A percentile compares a stretch with the other conserved stretches of the same genome.
Evolutionary conservation across 2,888 invertebrate species (phyloP).

Genomic region (Sceliomorpha sp.): DNA sequence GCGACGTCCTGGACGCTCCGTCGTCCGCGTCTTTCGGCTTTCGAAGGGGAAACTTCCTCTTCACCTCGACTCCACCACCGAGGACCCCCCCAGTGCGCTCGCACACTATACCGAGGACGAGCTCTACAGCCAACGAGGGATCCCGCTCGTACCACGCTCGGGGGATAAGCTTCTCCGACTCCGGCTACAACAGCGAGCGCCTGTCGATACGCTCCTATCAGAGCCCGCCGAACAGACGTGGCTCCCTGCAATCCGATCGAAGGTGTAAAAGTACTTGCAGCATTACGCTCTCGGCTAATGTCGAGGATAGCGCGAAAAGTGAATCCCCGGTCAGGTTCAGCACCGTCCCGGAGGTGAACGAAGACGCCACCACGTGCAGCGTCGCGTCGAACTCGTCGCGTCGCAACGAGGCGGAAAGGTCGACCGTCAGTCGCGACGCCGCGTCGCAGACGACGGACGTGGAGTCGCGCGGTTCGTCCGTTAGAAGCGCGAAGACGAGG

Average conservation of each 20-base stretch:
- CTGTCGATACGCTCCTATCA: constrained; percentile 78
- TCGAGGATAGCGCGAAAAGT: constrained; percentile 63
- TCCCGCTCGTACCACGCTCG: constrained; percentile 54
- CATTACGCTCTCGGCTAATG: constrained; percentile 84
- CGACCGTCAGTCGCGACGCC: constrained; percentile 79
- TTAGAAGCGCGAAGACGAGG: constrained; percentile 54
- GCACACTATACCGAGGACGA: constrained; percentile 69
- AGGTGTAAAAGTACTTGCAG: constrained; percentile 86
- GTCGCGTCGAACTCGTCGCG: no score
- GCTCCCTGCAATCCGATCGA: constrained; percentile 79
- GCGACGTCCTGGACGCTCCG: not conserved
- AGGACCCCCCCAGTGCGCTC: constrained; percentile 60
- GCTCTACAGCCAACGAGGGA: constrained; percentile 56
- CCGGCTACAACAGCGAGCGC: constrained; percentile 83
- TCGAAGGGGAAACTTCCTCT: constrained; percentile 82
- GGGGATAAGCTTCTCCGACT: constrained; percentile 73
- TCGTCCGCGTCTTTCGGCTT: constrained; percentile 79
- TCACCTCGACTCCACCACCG: constrained; percentile 81
- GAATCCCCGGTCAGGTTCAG: constrained; percentile 62
- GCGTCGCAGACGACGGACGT: constrained; percentile 81
- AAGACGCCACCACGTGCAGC: constrained; percentile 73
- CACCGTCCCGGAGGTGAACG: constrained; percentile 79
- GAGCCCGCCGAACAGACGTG: constrained; percentile 68
- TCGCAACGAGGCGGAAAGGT: constrained; percentile 68
- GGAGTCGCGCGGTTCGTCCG: constrained; percentile 63